Evolutionary conservation across 2,797 vertebrate genomes (phyloP).

Genomic region (Lophotriccus pileatus): DNA sequence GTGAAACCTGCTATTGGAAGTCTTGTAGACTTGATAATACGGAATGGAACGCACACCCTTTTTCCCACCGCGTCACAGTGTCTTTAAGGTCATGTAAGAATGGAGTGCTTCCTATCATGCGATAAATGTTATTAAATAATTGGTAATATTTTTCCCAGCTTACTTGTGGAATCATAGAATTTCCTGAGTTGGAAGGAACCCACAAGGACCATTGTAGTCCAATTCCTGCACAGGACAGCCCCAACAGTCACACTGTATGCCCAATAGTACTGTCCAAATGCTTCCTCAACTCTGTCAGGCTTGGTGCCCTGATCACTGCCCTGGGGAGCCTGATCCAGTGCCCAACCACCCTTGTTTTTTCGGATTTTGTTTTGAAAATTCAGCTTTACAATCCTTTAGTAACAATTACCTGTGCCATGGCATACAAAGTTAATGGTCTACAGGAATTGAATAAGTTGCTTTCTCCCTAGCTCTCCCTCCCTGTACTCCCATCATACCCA

Average conservation of each 20-base stretch:
- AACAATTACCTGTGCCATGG: background rate
- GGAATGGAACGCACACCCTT: background rate
- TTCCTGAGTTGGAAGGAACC: background rate
- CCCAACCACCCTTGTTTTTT: background rate
- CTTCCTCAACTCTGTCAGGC: background rate
- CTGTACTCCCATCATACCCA: background rate
- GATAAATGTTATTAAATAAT: background rate
- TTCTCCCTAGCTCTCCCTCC: background rate
- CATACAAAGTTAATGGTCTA: background rate
- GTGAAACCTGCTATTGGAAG: background rate
- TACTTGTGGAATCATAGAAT: background rate
- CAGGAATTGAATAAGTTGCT: background rate
- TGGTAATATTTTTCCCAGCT: background rate
- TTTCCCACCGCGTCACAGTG: background rate
- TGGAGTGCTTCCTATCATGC: background rate
- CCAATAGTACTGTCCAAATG: background rate
- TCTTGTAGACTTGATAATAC: background rate
- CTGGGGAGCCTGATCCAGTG: background rate
- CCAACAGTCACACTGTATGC: background rate
- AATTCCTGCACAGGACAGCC: background rate
- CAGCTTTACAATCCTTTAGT: background rate
- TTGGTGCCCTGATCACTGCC: background rate
- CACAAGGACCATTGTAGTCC: background rate
- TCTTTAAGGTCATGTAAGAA: background rate
- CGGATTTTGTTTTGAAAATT: background rate